Base-by-base conservation (phyloP, 1,140 invertebrate species). In the Hylyphantes graminicola region DNA sequence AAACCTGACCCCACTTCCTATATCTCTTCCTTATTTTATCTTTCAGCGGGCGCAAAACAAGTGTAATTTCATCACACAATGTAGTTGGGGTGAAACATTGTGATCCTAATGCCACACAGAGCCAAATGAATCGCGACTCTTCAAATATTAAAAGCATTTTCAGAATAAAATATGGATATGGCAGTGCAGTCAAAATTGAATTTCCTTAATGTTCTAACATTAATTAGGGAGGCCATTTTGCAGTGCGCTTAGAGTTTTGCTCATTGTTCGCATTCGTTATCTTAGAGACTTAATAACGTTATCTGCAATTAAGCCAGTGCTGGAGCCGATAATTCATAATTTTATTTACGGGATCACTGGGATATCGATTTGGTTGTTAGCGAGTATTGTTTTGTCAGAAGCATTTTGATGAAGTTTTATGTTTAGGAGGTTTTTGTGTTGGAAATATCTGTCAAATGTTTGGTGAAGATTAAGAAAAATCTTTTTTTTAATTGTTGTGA, bases 131-230 rank as follows among this genome's bases (percentile, higher is more conserved):
- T 81, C 68, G 68, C 48, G 9, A 48, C 61, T 78, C 76, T 54
- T 81, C 68, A 81, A 81, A 81, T 81, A 81, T 81, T 81, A 81
- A 81, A 81, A 70, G 79, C 67, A 81, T 81, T 73, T 81, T 63
- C 67, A 63, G 68, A 63, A 81, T 81, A 81, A 81, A 81, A 81
- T 81, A 81, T 81, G 79, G 79, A 63, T 81, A 61, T 57, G 21
- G 55, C 54, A 48, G 53, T 15, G 12, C 15, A 70, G 79, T 53
- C 48, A 68, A 81, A 81, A 81, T 81, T 81, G 65, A 72, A 81
- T 81, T 81, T 73, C 79, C 79, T 81, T 81, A 81, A 81, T 81
- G 79, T 81, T 81, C 57, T 10, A n/a, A 54, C 67, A 73, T 81
- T 81, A 81, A 81, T 73, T 81, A 81, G 68, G 67, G 50, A 35